Conservation (phyloP, 1,140 invertebrate species). For the Drosophila micromelanica region DNA sequence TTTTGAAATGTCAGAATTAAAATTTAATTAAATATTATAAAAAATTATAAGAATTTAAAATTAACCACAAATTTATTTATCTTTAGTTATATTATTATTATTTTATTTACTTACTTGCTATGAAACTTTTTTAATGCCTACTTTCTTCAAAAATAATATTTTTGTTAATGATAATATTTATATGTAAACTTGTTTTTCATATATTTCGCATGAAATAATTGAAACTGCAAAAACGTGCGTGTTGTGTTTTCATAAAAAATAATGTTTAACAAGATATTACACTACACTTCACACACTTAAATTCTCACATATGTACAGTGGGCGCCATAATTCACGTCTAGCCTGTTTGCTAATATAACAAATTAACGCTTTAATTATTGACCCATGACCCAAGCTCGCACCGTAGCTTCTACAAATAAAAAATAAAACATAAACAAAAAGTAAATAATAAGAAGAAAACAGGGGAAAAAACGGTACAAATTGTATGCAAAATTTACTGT, state of each 20-base stretch:
- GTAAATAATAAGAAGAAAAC: neutral
- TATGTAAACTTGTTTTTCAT: too few relatives aligned
- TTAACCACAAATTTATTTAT: too few relatives aligned
- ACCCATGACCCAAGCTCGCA: conserved; percentile 29
- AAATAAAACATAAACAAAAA: conserved; percentile 16
- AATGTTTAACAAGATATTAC: neutral
- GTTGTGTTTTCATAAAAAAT: neutral
- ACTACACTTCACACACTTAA: neutral
- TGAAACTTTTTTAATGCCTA: too few relatives aligned
- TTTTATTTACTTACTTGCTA: too few relatives aligned
- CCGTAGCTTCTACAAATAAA: neutral
- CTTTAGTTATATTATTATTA: too few relatives aligned
- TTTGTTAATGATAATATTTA: too few relatives aligned
- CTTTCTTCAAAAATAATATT: too few relatives aligned
- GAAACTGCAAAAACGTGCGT: too few relatives aligned
- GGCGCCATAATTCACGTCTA: conserved; percentile 28
- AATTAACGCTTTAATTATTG: conserved; percentile 43
- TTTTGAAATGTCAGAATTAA: too few relatives aligned
- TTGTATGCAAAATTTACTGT: conserved; percentile 55
- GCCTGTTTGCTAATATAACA: conserved; percentile 41
- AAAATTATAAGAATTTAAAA: too few relatives aligned
- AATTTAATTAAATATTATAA: too few relatives aligned
- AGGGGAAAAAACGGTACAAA: conserved; percentile 36
- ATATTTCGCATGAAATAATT: too few relatives aligned
- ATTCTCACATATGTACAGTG: neutral